Percentiles rank a stretch among this genome's conserved stretches.
phyloP scores from a whole-genome alignment of 2,113 vertebrate species.

The Lichenostomus cassidix region DNA sequence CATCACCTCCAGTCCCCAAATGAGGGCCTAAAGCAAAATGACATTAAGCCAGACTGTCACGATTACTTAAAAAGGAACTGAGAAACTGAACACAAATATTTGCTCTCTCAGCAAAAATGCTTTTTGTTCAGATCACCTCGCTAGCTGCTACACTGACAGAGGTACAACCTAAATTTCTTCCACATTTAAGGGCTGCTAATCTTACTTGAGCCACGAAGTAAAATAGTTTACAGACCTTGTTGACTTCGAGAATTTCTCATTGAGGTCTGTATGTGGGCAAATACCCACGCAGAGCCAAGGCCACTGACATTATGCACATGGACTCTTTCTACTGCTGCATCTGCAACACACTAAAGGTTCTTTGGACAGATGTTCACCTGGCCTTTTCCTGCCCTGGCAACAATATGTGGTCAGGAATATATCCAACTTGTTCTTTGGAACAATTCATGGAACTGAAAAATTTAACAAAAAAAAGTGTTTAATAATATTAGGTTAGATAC shows the following conservation, averaged over 20 bases:
- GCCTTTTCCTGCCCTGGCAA: background rate
- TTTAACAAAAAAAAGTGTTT: background rate
- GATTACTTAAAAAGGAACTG: background rate
- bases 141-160: background rate
- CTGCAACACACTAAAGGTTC: background rate
- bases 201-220: background rate
- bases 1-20: background rate
- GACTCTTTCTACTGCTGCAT: background rate
- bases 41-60: background rate
- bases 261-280: background rate
- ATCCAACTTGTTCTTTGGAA: background rate
- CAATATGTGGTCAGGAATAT: background rate
- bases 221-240: background rate
- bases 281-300: background rate
- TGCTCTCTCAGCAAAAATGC: background rate
- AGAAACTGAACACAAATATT: background rate
- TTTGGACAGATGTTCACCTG: background rate
- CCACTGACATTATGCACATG: background rate
- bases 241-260: background rate
- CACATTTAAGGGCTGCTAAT: background rate
- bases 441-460: background rate
- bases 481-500: background rate
- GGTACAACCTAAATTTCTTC: background rate
- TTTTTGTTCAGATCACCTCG: background rate
- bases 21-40: background rate